phyloP scores from a whole-genome alignment of 1,140 invertebrate species.

The Chymomyza costata region DNA sequence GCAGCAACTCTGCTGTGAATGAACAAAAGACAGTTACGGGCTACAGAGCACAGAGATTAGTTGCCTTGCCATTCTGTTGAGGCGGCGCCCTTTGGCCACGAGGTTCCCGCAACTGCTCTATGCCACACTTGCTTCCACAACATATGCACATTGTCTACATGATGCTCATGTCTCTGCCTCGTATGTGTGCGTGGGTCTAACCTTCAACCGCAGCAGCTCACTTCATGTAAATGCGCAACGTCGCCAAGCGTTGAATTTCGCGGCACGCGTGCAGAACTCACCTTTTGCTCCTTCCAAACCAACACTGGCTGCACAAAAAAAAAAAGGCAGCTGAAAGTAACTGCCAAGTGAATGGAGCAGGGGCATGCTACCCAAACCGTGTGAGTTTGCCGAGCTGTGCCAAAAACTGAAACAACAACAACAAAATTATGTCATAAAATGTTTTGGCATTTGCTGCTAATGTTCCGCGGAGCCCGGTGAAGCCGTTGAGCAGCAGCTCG shows the following conservation, averaged over 20 bases:
- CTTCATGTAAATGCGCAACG: not conserved
- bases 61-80: no score
- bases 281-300: not conserved
- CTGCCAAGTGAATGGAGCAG: not conserved
- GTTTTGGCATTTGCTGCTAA: conserved; percentile 45
- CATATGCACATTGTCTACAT: no score
- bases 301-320: not conserved
- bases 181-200: no score
- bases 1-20: no score
- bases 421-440: conserved; percentile 65
- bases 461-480: conserved; percentile 17
- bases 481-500: conserved; percentile 18
- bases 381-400: not conserved
- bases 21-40: no score
- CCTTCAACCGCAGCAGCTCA: not conserved
- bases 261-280: conserved; percentile 5
- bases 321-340: no score
- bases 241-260: not conserved
- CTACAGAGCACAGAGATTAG: no score
- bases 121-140: no score
- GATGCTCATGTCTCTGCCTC: no score
- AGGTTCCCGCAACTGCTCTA: no score
- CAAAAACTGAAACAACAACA: conserved; percentile 25
- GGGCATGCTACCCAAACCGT: not conserved
- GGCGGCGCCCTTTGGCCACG: no score